These are phyloP conservation scores for Cosmia trapezina DNA, from an alignment of 2,888 invertebrate genomes.

Conservation along the genomic window DNA sequence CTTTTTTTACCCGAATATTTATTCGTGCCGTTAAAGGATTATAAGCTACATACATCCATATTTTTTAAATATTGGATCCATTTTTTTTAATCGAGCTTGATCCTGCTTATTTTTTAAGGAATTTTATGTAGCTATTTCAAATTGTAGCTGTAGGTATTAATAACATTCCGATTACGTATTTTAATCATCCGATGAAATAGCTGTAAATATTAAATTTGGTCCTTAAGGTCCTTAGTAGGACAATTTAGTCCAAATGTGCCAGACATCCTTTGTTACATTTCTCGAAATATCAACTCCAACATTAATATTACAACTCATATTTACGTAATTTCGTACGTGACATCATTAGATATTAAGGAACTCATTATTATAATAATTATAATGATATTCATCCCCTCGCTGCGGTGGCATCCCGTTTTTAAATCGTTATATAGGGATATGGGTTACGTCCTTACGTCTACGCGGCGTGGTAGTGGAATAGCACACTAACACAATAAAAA, in stretches of 20 bases:
- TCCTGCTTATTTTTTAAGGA: background rate
- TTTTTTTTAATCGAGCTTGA: background rate
- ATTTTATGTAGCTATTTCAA: conserved; percentile 1
- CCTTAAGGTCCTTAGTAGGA: too few relatives aligned
- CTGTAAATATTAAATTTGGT: background rate
- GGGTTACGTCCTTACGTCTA: conserved; percentile 34
- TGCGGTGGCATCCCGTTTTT: conserved; percentile 37
- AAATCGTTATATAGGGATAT: conserved; percentile 38
- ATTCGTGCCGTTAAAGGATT: background rate
- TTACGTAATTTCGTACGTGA: conserved; percentile 40
- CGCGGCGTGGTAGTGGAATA: conserved; percentile 11
- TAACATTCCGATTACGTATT: background rate
- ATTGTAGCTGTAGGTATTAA: background rate
- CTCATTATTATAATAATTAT: conserved; percentile 43
- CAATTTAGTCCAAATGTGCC: background rate
- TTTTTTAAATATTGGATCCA: conserved; percentile 9
- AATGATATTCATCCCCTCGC: conserved; percentile 37
- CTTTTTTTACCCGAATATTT: background rate
- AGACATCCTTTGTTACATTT: conserved; percentile 31
- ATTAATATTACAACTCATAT: conserved; percentile 8
- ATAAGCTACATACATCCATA: conserved; percentile 16
- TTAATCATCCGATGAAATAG: background rate
- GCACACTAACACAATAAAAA: conserved; percentile 27
- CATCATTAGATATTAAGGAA: conserved; percentile 34
- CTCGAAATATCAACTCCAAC: conserved; percentile 1